phyloP scores from a whole-genome alignment of 2,797 vertebrate species.

The Rallus crepitans region DNA sequence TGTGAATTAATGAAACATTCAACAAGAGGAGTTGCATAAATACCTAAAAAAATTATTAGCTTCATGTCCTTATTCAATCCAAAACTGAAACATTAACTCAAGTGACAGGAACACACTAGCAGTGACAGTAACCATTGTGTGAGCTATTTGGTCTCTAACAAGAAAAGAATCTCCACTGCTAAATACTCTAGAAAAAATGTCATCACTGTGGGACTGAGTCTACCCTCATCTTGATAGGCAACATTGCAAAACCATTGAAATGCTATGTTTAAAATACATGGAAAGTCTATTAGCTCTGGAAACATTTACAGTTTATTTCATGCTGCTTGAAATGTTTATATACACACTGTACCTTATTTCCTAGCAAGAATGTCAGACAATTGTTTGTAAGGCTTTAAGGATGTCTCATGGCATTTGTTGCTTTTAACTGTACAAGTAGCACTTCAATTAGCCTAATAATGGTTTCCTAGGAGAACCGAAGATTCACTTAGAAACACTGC shows the following conservation, averaged over 20 bases:
- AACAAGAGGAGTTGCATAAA: neutral
- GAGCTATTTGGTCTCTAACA: neutral
- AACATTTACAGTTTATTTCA: neutral
- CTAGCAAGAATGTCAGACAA: neutral
- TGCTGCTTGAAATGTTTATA: neutral
- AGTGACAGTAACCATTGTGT: neutral
- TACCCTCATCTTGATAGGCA: neutral
- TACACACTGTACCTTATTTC: neutral
- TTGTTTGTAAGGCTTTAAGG: neutral
- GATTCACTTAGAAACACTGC: neutral
- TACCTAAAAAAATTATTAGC: neutral
- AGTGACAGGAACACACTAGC: neutral
- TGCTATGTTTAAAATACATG: neutral
- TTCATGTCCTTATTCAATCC: neutral
- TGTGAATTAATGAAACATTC: neutral
- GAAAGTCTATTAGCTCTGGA: neutral
- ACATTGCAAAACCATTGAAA: neutral
- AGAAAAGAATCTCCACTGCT: neutral
- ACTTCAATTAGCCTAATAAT: conserved; percentile 43
- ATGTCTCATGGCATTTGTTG: neutral
- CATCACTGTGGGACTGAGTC: neutral
- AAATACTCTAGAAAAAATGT: neutral
- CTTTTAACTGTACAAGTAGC: conserved; percentile 22
- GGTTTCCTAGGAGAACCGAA: conserved; percentile 55
- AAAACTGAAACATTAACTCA: neutral